Evolutionary conservation across 37 sponge, comb jelly and placozoan genomes (phyloP).

Genomic region (Halisarca cf. caerulea): DNA sequence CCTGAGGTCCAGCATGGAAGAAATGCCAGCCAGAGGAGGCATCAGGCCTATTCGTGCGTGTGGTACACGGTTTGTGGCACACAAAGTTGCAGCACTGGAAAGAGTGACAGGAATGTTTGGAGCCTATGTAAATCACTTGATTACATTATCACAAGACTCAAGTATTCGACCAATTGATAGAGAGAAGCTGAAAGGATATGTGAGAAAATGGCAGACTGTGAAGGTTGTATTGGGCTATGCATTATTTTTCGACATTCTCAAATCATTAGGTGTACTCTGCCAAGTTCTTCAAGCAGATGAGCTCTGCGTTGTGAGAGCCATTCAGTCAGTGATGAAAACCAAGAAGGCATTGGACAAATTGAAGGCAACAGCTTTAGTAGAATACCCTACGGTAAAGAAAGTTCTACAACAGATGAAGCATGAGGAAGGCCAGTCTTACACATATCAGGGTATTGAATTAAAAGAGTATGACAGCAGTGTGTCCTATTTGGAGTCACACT

Average conservation of each 20-base stretch:
- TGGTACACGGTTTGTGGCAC: conserved; percentile 71
- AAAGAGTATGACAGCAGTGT: conserved; percentile 11
- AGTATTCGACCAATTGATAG: conserved; percentile 50
- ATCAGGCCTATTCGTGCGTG: conserved; percentile 53
- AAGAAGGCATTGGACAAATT: conserved; percentile 39
- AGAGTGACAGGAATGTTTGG: conserved; percentile 58
- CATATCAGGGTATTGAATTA: conserved; percentile 41
- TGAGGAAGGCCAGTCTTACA: neutral
- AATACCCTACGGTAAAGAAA: conserved; percentile 62
- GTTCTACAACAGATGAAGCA: conserved; percentile 36
- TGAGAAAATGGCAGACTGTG: conserved; percentile 47
- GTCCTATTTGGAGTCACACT: conserved; percentile 1
- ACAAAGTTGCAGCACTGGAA: conserved; percentile 59
- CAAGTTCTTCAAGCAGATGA: conserved; percentile 62
- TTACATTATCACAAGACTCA: conserved; percentile 47
- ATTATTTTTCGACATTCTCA: conserved; percentile 66
- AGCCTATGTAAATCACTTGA: conserved; percentile 69
- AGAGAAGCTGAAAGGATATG: conserved; percentile 54
- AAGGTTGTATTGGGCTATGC: conserved; percentile 74
- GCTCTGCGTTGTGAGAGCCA: conserved; percentile 52
- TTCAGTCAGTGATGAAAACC: conserved; percentile 63
- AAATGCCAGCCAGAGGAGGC: conserved; percentile 54
- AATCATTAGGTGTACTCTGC: conserved; percentile 52
- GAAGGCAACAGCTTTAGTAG: conserved; percentile 34
- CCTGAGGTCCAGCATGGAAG: conserved; percentile 52